Base-by-base conservation (phyloP, 2,113 vertebrate species). In the Cephalopholis sonnerati region DNA sequence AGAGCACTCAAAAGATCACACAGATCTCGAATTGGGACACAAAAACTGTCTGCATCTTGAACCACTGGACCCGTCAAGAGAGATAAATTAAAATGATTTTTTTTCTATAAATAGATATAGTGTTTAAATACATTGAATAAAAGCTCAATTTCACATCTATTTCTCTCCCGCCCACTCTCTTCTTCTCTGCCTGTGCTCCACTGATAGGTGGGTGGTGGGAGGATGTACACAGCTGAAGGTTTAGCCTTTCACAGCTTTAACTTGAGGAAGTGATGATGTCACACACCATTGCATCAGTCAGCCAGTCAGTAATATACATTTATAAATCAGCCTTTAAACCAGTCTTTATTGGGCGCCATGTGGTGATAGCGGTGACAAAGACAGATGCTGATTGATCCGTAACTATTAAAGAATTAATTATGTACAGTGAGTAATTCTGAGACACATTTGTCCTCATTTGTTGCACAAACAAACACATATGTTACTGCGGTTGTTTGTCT, bases 401-500 rank as follows among this genome's bases (percentile, higher is more conserved):
- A 29, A 58, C 11, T 17, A 8, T 22, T 29, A 17, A 22, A 29
- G 7, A 24, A 36, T 24, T 11, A 1, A 16, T 22, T 16, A 8
- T 59, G 4, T 62, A 25, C 18, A 22, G 15, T 25, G 29, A 27
- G 27, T 12, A 9, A 22, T 12, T 39, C 32, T 16, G 50, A 57
- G 27, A 68, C 58, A 57, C 39, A 32, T 12, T 17, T 29, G 20
- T 57, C 36, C 74, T 17, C 6, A 48, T 20, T 62, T 62, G 29
- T 65, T 59, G 57, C 32, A 62, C 57, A 83, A 63, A 54, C 25
- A 61, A 15, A 68, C 62, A 64, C 15, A 55, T 66, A 36, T 58
- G 61, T 76, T 36, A 24, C 58, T 63, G 67, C 1, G 16, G 48
- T 32, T 46, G 84, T 84, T 80, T 84, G 78, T 55, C 66, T 61